These are phyloP conservation scores for Penaeus indicus DNA, from an alignment of 1,140 invertebrate genomes.

Conservation along the genomic window DNA sequence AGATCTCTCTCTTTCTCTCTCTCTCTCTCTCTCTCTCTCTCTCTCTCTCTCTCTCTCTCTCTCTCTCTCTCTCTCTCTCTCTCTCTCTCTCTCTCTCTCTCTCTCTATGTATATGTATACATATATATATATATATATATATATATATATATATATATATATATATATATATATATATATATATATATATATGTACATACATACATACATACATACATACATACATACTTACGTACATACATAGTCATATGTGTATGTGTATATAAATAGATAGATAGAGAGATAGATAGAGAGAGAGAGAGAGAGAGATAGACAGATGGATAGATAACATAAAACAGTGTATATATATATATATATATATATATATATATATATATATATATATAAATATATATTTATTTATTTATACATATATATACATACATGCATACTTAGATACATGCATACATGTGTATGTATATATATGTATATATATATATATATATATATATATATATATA, in stretches of 20 bases:
- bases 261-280: too few species aligned
- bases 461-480: too few species aligned
- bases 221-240: neutral
- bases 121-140: slow-evolving; percentile 14
- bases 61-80: neutral
- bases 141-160: neutral
- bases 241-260: too few species aligned
- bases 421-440: neutral
- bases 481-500: too few species aligned
- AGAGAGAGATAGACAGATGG: too few species aligned
- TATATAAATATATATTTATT: neutral
- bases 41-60: too few species aligned
- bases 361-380: slow-evolving; percentile 4
- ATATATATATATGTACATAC: neutral
- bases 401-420: neutral
- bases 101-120: neutral
- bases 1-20: too few species aligned
- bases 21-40: neutral
- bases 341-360: slow-evolving; percentile 16
- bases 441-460: too few species aligned
- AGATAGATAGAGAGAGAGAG: too few species aligned
- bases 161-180: slow-evolving; percentile 5
- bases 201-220: neutral
- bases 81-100: too few species aligned
- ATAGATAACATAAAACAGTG: neutral